Evolutionary conservation across 2,113 vertebrate species (phyloP).

Genomic region (Clarias macrocephalus): DNA sequence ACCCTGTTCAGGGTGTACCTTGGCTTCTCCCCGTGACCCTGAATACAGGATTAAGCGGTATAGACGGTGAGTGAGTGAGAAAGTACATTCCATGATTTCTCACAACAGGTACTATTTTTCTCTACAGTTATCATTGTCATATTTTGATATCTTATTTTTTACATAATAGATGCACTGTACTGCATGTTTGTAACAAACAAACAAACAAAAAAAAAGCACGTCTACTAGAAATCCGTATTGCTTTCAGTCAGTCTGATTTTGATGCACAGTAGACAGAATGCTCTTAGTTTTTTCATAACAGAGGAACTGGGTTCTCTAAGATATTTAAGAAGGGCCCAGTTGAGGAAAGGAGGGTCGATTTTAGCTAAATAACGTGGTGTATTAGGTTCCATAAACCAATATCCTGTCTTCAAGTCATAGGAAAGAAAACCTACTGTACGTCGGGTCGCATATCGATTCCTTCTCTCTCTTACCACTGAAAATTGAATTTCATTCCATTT

Average conservation of each 20-base stretch:
- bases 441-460: neutral
- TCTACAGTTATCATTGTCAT: neutral
- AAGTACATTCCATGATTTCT: neutral
- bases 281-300: neutral
- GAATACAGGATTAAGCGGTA: too few relatives aligned
- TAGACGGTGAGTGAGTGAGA: too few relatives aligned
- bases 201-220: neutral
- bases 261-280: neutral
- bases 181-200: neutral
- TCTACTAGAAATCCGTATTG: neutral
- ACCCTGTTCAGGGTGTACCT: too few relatives aligned
- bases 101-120: neutral
- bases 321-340: neutral
- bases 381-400: slow-evolving; percentile 17
- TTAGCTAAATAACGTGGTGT: neutral
- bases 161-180: neutral
- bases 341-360: neutral
- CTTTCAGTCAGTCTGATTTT: neutral
- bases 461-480: neutral
- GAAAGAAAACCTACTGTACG: neutral
- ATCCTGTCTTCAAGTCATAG: neutral
- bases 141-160: neutral
- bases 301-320: neutral
- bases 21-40: too few relatives aligned
- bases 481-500: slow-evolving; percentile 30